Evolutionary conservation across 2,888 invertebrate species (phyloP).

Genomic region (Phengaris arion): DNA sequence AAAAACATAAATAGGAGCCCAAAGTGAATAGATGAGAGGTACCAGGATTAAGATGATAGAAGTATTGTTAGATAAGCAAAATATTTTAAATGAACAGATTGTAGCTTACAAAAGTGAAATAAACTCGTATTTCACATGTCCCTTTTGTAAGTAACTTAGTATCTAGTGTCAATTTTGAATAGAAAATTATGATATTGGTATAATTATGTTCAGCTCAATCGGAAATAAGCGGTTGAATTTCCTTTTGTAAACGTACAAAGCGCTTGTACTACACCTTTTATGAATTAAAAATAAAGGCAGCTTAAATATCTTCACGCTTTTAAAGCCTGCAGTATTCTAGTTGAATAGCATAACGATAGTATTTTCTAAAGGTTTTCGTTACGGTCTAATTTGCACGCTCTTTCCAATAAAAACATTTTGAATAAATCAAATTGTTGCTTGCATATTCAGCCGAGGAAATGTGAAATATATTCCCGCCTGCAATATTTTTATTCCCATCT

Average conservation of each 20-base stretch:
- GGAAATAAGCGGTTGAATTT: too few species aligned
- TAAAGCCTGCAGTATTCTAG: constrained; percentile 33
- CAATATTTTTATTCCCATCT: constrained; percentile 13
- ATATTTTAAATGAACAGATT: not conserved
- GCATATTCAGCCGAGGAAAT: not conserved
- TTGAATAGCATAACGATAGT: constrained; percentile 40
- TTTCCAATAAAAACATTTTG: constrained; percentile 38
- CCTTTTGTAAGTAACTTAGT: too few species aligned
- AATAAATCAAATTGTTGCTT: constrained; percentile 41
- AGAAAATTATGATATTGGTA: too few species aligned
- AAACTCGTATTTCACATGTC: too few species aligned
- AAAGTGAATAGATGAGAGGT: not conserved
- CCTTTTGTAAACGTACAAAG: not conserved
- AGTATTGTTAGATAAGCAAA: not conserved
- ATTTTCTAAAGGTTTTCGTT: constrained; percentile 41
- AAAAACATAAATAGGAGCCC: constrained; percentile 4
- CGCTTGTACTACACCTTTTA: not conserved
- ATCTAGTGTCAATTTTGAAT: too few species aligned
- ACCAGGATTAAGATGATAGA: constrained; percentile 8
- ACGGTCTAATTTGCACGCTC: constrained; percentile 43
- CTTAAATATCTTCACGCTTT: constrained; percentile 24
- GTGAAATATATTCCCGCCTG: not conserved
- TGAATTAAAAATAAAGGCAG: constrained; percentile 20
- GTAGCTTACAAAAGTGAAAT: too few species aligned
- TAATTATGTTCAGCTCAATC: too few species aligned